Evolutionary conservation across 2,797 vertebrate genomes (phyloP).

Genomic region (Trachurus trachurus): DNA sequence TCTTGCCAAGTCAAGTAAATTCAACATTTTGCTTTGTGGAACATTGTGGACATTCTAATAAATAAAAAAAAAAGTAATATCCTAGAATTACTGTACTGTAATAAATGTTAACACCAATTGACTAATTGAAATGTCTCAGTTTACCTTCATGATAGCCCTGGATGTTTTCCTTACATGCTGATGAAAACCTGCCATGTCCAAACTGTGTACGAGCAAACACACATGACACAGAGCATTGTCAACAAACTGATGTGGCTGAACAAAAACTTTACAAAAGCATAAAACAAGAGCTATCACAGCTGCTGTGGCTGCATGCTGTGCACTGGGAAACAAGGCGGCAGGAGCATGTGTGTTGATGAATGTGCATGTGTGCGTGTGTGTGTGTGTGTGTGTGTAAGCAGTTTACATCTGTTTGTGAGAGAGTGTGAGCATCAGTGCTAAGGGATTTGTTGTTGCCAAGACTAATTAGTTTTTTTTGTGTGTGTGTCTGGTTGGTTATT

Average conservation of each 20-base stretch:
- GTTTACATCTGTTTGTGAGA: slow-evolving; percentile 52
- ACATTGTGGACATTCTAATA: neutral
- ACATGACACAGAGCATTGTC: slow-evolving; percentile 6
- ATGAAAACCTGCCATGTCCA: neutral
- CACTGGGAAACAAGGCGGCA: slow-evolving; percentile 1
- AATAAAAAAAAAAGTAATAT: no score
- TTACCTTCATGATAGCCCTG: slow-evolving; percentile 21
- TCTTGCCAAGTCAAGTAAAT: neutral
- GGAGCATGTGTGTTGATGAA: slow-evolving; percentile 29
- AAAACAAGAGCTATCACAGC: slow-evolving; percentile 50
- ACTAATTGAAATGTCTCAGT: slow-evolving; percentile 51
- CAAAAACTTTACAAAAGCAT: slow-evolving; percentile 38
- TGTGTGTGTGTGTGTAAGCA: slow-evolving; percentile 19
- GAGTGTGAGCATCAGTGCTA: slow-evolving; percentile 29
- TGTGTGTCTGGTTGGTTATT: slow-evolving; percentile 43
- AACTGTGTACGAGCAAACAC: slow-evolving; percentile 14
- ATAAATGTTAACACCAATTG: neutral
- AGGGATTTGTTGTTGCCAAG: slow-evolving; percentile 62
- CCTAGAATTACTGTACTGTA: slow-evolving; percentile 11
- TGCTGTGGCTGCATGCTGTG: slow-evolving; percentile 41
- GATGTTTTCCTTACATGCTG: slow-evolving; percentile 11
- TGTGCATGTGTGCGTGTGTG: slow-evolving; percentile 31
- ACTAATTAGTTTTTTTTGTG: slow-evolving; percentile 64
- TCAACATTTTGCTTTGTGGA: neutral
- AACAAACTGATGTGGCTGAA: slow-evolving; percentile 27